Base-by-base conservation (phyloP, 2,797 vertebrate species). In the Melanotaenia pygmaea region DNA sequence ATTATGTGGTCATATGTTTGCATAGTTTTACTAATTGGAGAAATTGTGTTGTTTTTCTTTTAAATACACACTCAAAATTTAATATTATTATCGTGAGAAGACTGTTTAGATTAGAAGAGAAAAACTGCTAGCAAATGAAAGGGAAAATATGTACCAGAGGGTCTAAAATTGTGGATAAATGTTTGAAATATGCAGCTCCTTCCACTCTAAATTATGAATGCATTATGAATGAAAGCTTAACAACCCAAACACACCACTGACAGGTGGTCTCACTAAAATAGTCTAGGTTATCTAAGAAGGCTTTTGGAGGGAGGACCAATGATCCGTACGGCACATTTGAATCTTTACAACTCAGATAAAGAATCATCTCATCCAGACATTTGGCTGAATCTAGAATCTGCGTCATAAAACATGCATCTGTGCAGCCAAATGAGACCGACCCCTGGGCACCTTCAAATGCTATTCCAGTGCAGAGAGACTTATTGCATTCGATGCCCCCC, bases 381-480 rank as follows among this genome's bases (percentile, higher is more conserved):
- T 32, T 11, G 63, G 68, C 69, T 43, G 24, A 74, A 74, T 83
- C 65, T 70, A 82, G 70, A 76, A 64, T 61, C 64, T 26, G 54
- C 64, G 59, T 45, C 3, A 51, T 87, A 80, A 86, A 88, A 89
- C 58, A 64, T 74, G 76, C 28, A 59, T 30, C 37, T 59, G 61
- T 38, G 20, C 30, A 78, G 71, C 72, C 75, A 62, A 63, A 77
- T 43, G 77, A 80, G 74, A 40, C 63, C 4, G 26, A 45, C 45
- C 5, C 47, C 13, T 30, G 28, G 24, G 58, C 6, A 70, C 70
- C 62, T 59, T 67, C 67, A 24, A 37, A 47, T 72, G 34, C 86
- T 86, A 72, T 83, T 84, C 65, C 74, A 76, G 65, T 16, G 22
- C 54, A 64, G 70, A 79, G 62, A 78, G 58, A 74, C 59, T 82